A percentile compares a stretch with the other conserved stretches of the same genome.
phyloP scores from a whole-genome alignment of 1,140 invertebrate species.

The Coenobita brevimanus region DNA sequence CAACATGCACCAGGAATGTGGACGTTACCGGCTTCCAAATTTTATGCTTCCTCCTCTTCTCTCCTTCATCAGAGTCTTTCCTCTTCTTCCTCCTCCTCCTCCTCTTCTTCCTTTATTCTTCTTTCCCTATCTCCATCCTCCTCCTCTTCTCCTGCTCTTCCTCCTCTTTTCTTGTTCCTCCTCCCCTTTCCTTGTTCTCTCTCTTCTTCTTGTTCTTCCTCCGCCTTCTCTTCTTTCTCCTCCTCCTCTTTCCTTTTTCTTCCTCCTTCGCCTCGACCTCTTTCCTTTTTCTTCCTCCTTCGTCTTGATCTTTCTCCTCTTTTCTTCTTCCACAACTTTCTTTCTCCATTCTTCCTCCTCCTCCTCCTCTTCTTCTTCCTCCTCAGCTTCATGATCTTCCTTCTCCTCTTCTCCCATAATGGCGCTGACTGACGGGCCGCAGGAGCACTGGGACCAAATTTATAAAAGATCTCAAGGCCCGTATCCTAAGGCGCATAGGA shows the following conservation, averaged over 20 bases:
- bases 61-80: too few species aligned
- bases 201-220: not conserved
- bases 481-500: too few species aligned
- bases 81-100: not conserved
- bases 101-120: not conserved
- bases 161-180: not conserved
- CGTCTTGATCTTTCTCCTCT: not conserved
- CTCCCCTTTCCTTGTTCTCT: not conserved
- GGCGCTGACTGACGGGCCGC: not conserved
- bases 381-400: not conserved
- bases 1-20: not conserved
- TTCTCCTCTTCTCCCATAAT: not conserved
- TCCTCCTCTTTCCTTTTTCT: not conserved
- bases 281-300: not conserved
- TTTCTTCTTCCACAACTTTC: not conserved
- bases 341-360: not conserved
- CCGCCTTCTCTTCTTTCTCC: not conserved
- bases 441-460: not conserved
- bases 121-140: not conserved
- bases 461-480: not conserved
- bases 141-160: not conserved
- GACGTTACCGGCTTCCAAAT: not conserved
- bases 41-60: too few species aligned
- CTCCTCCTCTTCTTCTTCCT: not conserved
- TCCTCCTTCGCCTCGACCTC: not conserved